A percentile compares a stretch with the other conserved stretches of the same genome.
Evolutionary conservation across 2,797 vertebrate genomes (phyloP).

Genomic region (Cyclura pinguis): DNA sequence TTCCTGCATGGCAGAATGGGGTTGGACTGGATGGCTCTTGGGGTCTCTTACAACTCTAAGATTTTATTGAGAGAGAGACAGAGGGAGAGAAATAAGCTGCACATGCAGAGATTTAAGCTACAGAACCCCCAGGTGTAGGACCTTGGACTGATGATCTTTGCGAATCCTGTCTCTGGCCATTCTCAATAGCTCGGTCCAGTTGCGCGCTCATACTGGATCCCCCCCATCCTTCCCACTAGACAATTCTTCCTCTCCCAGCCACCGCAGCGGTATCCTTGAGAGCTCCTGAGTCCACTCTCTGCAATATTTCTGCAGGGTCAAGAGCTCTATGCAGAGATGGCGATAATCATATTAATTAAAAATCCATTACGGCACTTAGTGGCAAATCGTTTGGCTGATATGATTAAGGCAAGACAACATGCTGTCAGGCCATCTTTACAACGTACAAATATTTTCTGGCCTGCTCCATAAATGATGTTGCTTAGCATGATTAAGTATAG

Average conservation of each 20-base stretch:
- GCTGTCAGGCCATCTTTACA: slow-evolving; percentile 55
- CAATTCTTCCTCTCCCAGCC: background rate
- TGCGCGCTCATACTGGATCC: no score
- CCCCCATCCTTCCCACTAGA: no score
- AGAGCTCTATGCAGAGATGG: slow-evolving; percentile 27
- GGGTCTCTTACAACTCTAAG: no score
- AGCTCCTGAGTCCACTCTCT: slow-evolving; percentile 19
- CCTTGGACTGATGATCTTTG: no score
- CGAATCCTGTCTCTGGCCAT: no score
- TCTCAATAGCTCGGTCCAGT: background rate
- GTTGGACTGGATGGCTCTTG: no score
- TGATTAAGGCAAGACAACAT: slow-evolving; percentile 72
- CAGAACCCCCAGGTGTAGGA: no score
- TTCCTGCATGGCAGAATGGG: no score
- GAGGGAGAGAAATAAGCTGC: no score
- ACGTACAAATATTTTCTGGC: slow-evolving; percentile 59
- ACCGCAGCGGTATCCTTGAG: background rate
- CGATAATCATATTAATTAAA: slow-evolving; percentile 69
- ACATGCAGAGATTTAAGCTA: no score
- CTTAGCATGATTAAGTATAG: slow-evolving; percentile 56
- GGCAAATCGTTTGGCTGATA: slow-evolving; percentile 63
- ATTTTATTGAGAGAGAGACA: no score
- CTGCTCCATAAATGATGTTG: slow-evolving; percentile 53
- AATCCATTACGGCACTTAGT: slow-evolving; percentile 56
- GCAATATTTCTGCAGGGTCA: slow-evolving; percentile 37